Base-by-base conservation (phyloP, 2,113 vertebrate species). In the Charadrius vociferus region DNA sequence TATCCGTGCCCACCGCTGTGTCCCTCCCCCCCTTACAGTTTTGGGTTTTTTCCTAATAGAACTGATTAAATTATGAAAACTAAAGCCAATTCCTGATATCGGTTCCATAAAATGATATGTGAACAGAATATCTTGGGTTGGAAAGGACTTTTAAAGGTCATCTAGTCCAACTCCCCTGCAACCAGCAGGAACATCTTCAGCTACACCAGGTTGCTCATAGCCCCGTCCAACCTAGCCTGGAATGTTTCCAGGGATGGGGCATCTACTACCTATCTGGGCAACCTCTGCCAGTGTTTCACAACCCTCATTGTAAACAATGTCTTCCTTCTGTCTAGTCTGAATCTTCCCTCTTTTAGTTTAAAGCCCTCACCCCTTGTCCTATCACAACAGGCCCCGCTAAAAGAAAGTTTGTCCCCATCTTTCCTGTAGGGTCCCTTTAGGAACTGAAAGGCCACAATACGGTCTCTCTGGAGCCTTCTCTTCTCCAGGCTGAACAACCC, bases 151-250 rank as follows among this genome's bases (percentile, higher is more conserved):
- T 39, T 29, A 67, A 29, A 59, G 16, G 16, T 10, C 53, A 36
- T 10, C 53, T 26, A 61, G 24, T 36, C 26, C 32, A 59, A 36
- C 3, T 20, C 17, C 13, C 8, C 20, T 24, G 12, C 10, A 16
- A 5, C 7, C 5, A 26, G 7, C 50, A 66, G 29, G n/a, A 24
- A 58, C 9, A 24, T 24, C 72, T 75, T 5, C n/a, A 15, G 34
- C 34, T 7, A 26, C 4, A 37, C 5, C 81, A 21, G 32, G 16
- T 21, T 63, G 37, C 39, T 73, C 49, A 85, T 47, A 72, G n/a
- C 39, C 13, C 24, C 1, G 0, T 41, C 12, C n/a, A 39, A 5
- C n/a, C 39, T 66, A 22, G 13, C n/a, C 29, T 39, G 22, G 9
- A 75, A 29, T 15, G 41, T 34, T n/a, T n/a, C 43, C 41, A 50